phyloP scores from a whole-genome alignment of 2,113 vertebrate species.

The Aegotheles bennettii region DNA sequence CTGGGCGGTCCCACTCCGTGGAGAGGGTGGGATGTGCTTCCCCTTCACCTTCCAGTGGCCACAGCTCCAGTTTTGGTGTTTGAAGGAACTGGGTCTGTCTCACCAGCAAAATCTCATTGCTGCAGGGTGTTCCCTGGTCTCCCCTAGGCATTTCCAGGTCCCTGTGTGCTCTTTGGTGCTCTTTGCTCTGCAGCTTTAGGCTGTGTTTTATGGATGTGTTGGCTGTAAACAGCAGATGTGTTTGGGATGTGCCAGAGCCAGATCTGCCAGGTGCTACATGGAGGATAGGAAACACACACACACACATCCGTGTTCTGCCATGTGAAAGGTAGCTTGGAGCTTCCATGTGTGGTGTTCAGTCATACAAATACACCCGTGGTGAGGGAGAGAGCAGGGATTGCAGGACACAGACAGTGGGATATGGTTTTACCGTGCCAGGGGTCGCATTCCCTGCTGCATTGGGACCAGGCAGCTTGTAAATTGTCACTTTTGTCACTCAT shows the following conservation, averaged over 20 bases:
- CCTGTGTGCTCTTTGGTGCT: background rate
- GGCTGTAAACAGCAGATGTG: background rate
- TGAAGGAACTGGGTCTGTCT: background rate
- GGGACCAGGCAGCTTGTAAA: background rate
- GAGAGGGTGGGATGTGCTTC: background rate
- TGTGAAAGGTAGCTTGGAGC: background rate
- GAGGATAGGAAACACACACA: background rate
- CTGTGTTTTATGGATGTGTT: background rate
- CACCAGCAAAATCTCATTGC: background rate
- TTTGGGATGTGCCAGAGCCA: background rate
- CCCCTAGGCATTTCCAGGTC: background rate
- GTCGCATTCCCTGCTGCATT: background rate
- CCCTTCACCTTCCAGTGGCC: background rate
- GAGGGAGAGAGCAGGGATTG: background rate
- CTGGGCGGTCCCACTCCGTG: background rate
- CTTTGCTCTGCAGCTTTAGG: background rate
- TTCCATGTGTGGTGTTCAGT: background rate
- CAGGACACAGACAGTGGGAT: background rate
- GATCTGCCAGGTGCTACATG: background rate
- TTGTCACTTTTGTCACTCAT: accelerated
- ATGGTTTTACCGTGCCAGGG: accelerated
- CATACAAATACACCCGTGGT: accelerated
- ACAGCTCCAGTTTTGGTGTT: background rate
- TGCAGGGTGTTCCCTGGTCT: background rate
- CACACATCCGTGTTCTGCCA: background rate